Base-by-base conservation (phyloP, 2,797 vertebrate species). In the Pyrocephalus nanus region DNA sequence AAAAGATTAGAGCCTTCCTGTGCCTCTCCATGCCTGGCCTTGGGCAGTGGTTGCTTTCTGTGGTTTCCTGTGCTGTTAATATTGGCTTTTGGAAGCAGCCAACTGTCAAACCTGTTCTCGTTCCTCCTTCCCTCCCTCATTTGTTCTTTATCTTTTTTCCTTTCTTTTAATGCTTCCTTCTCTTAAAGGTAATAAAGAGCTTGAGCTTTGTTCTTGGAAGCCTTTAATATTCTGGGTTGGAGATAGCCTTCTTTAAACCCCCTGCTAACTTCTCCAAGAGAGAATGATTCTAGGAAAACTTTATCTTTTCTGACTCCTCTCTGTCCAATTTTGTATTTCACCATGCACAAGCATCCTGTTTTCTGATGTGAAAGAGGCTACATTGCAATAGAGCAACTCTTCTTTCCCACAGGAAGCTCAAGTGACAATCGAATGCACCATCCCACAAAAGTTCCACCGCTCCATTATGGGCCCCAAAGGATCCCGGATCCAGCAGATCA, bases 401-500 rank as follows among this genome's bases (percentile, higher is more conserved):
- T 34, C 34, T 87, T 67, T 92, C 88, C 73, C 60, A 32, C 92
- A 99, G 99, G 99, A 99, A 95, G 99, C 99, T 88, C 99, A 99
- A 97, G 99, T 99, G 96, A 99, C 98, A 55, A 95, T 99, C 12
- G 99, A 99, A 93, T 99, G 99, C 79, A 98, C 99, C 96, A 99
- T 99, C 84, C 64, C 98, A 93, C 99, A 99, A 93, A 99, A 98
- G 96, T 99, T 98, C 97, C 99, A 99, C 89, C 99, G 99, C 34
- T 99, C 99, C 29, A 99, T 99, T 94, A 99, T 99, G 99, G 99
- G 99, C 79, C 99, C 99, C 23, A 99, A 99, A 96, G 99, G 99
- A 73, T 99, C 99, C 80, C 97, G 98, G 18, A 99, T 99, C 95
- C 99, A 99, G 98, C 99, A 99, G 98, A 99, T 99, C 94, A 99